These are phyloP conservation scores for Ciona savignyi DNA, from an alignment of 23 tunicate species.

Conservation along the genomic window DNA sequence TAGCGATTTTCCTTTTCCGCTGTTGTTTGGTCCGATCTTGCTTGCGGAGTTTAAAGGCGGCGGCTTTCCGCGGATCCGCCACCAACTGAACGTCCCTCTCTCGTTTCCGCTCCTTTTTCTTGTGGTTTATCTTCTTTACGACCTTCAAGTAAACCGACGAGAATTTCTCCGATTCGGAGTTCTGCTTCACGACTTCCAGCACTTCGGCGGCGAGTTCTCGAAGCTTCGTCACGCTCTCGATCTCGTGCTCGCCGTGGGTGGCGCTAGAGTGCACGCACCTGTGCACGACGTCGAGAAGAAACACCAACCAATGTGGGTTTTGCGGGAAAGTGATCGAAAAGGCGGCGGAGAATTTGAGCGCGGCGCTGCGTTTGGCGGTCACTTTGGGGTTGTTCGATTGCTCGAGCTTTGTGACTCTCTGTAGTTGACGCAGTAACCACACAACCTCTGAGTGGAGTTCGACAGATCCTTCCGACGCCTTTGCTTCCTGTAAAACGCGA, in stretches of 20 bases:
- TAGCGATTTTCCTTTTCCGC: slow-evolving; percentile 48
- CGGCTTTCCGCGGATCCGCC: slow-evolving; percentile 52
- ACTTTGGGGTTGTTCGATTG: slow-evolving; percentile 41
- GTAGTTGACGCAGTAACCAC: slow-evolving; percentile 22
- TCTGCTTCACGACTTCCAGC: slow-evolving; percentile 42
- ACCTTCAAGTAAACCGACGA: slow-evolving; percentile 25
- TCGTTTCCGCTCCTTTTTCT: slow-evolving; percentile 36
- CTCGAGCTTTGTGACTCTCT: slow-evolving; percentile 26
- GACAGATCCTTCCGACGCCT: not conserved
- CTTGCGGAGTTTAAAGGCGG: slow-evolving; percentile 26
- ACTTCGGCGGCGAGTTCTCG: slow-evolving; percentile 45
- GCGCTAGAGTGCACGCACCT: slow-evolving; percentile 42
- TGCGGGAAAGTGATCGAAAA: slow-evolving; percentile 17
- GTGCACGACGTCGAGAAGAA: slow-evolving; percentile 43
- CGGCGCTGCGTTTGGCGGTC: slow-evolving; percentile 41
- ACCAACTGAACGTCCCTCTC: slow-evolving; percentile 41
- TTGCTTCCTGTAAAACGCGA: slow-evolving; percentile 13
- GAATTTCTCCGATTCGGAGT: slow-evolving; percentile 36
- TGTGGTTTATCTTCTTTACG: slow-evolving; percentile 19
- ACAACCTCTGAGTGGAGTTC: slow-evolving; percentile 12
- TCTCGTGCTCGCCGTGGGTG: not conserved
- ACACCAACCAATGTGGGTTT: slow-evolving; percentile 14
- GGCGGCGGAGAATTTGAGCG: slow-evolving; percentile 72
- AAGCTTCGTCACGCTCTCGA: slow-evolving; percentile 25
- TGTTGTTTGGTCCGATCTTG: slow-evolving; percentile 35